Evolutionary conservation across 2,113 vertebrate species (phyloP), one percentile per base, ranked within the genome.

Genomic region (Tragelaphus strepsiceros): DNA sequence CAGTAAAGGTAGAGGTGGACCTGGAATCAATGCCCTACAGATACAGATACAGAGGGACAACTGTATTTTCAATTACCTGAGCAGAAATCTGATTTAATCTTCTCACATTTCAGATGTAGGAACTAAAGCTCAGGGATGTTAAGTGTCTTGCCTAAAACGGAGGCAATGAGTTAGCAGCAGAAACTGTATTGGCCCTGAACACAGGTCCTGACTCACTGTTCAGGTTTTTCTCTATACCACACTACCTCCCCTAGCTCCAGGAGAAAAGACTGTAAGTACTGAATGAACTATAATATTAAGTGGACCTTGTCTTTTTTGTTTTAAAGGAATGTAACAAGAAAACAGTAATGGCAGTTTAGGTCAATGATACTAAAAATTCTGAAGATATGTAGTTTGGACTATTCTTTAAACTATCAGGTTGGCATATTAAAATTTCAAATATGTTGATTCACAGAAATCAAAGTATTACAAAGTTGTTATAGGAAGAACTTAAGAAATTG

Each of bases 61-160:
- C 81, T 83, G 17, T 90, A 84, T 80, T 49, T 89, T 86, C 54
- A 67, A n/a, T 81, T 89, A 97, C 14, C 46, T 46, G 12, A 90
- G 54, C 91, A 87, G 35, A 97, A 83, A 98, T 62, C 49, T 71
- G 95, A 83, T 62, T 35, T 21, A 92, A 84, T 62, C 26, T 62
- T 15, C 58, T 96, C 61, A 95, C 13, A 78, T 93, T 91, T 95
- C 64, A 59, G 39, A 91, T 89, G 53, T 96, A 94, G 30, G 90
- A 82, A 93, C 32, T n/a, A 49, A 96, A 91, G 61, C 32, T 35
- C 26, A 88, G 15, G 77, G 49, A 90, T n/a, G 53, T 71, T 35
- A 91, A 77, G 11, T 53, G 39, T 74, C 58, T 88, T 94, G 22
- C 22, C 62, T 78, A 59, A 78, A 91, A 85, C 51, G 22, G 32